Percentiles rank a stretch among this genome's conserved stretches.
Conservation (phyloP, 2,888 invertebrate species). For the Xanthorhoe designata region DNA sequence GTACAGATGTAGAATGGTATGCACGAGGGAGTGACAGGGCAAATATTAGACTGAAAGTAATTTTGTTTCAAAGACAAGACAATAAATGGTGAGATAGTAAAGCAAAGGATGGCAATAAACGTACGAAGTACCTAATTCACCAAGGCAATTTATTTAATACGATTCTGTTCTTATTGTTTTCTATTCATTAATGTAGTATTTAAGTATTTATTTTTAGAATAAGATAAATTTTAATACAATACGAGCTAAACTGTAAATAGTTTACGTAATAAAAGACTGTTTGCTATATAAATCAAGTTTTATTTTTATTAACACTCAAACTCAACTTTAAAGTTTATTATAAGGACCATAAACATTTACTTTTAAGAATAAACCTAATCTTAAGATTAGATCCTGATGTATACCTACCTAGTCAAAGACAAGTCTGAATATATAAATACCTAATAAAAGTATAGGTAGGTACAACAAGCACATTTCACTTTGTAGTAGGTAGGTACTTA, state of each 20-base stretch:
- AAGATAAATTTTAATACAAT: not conserved
- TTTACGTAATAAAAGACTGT: constrained; percentile 14
- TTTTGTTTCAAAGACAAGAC: not conserved
- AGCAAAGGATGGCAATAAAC: not conserved
- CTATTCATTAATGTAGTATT: not conserved
- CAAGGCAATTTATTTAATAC: not conserved
- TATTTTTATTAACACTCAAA: not conserved
- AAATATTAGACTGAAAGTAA: not conserved
- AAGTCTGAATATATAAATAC: too few species aligned
- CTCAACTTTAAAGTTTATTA: too few species aligned
- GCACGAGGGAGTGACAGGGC: constrained; percentile 56
- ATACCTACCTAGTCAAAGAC: too few species aligned
- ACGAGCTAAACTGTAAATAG: not conserved
- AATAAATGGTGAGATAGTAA: not conserved
- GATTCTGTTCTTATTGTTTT: not conserved
- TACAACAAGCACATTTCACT: too few species aligned
- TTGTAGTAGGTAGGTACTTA: too few species aligned
- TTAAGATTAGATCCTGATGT: too few species aligned
- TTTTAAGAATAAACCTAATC: too few species aligned
- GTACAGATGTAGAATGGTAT: constrained; percentile 73
- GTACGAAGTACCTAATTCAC: not conserved
- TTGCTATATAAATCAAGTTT: constrained; percentile 2
- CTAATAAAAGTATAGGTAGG: too few species aligned
- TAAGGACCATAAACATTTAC: too few species aligned
- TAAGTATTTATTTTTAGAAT: constrained; percentile 3